Percentiles rank a stretch among this genome's conserved stretches.
Conservation (phyloP, 2,113 vertebrate species). For the Copsychus sechellarum region DNA sequence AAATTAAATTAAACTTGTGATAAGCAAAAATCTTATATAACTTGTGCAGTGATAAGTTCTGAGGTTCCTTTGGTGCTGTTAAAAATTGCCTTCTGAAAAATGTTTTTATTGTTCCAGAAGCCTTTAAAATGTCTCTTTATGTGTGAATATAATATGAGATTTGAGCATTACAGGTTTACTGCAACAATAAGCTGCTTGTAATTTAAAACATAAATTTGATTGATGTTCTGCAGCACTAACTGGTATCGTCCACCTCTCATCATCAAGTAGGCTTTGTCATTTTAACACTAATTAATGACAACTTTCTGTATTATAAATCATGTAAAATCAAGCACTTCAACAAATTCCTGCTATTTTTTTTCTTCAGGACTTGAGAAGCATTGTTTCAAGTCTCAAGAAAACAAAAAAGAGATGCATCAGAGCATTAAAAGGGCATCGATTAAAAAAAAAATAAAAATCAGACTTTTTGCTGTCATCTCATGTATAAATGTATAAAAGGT, state of each 20-base stretch:
- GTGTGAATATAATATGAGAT: not conserved
- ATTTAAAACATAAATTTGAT: constrained; percentile 16
- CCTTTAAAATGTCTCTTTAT: constrained; percentile 16
- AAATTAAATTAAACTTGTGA: constrained; percentile 58
- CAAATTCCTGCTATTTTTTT: not conserved
- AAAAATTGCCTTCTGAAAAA: constrained; percentile 19
- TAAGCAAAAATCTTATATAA: constrained; percentile 50
- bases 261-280: not conserved
- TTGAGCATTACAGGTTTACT: constrained; percentile 2
- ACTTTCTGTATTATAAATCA: not conserved
- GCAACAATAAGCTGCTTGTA: constrained; percentile 2
- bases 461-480: not conserved
- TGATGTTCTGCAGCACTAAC: not conserved
- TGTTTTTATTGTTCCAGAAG: not conserved
- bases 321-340: not conserved
- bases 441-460: not conserved
- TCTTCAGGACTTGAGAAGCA: not conserved
- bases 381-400: not conserved
- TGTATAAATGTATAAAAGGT: not conserved
- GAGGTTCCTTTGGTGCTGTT: not conserved
- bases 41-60: not conserved
- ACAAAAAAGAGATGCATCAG: not conserved
- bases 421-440: not conserved
- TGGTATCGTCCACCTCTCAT: not conserved
- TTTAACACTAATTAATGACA: not conserved